These are phyloP conservation scores for Drosophila gunungcola DNA, from an alignment of 1,140 invertebrate species.

Conservation along the genomic window DNA sequence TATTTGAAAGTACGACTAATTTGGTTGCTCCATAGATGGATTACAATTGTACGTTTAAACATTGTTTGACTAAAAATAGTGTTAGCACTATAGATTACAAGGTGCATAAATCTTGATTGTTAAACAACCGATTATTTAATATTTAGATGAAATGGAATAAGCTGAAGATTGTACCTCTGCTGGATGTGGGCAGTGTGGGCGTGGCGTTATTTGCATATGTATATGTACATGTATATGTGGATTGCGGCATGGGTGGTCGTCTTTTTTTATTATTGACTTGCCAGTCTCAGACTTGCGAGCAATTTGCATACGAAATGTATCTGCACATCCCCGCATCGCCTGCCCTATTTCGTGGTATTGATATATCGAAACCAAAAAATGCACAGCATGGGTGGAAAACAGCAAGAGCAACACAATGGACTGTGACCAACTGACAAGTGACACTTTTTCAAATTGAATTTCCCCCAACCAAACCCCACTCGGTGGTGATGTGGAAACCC, in stretches of 20 bases:
- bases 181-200: slow-evolving; percentile 4
- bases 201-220: not conserved
- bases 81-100: too few species aligned
- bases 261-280: slow-evolving; percentile 48
- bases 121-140: slow-evolving; percentile 6
- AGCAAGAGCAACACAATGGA: slow-evolving; percentile 52
- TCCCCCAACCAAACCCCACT: slow-evolving; percentile 19
- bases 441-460: slow-evolving; percentile 77
- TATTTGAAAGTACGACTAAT: too few species aligned
- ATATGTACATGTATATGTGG: slow-evolving; percentile 45
- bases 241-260: slow-evolving; percentile 19
- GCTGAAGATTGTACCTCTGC: slow-evolving; percentile 4
- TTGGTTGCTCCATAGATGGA: not conserved
- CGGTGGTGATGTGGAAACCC: slow-evolving; percentile 11
- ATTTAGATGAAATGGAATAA: slow-evolving; percentile 18
- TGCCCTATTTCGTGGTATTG: slow-evolving; percentile 40
- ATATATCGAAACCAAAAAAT: slow-evolving; percentile 58
- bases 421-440: slow-evolving; percentile 69
- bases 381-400: slow-evolving; percentile 33
- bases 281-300: slow-evolving; percentile 37
- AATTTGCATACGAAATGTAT: slow-evolving; percentile 71
- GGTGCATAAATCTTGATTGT: not conserved
- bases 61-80: too few species aligned
- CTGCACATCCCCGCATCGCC: slow-evolving; percentile 18
- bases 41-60: too few species aligned